Evolutionary conservation across 2,888 invertebrate genomes (phyloP).

Genomic region (Caenorhabditis angaria): DNA sequence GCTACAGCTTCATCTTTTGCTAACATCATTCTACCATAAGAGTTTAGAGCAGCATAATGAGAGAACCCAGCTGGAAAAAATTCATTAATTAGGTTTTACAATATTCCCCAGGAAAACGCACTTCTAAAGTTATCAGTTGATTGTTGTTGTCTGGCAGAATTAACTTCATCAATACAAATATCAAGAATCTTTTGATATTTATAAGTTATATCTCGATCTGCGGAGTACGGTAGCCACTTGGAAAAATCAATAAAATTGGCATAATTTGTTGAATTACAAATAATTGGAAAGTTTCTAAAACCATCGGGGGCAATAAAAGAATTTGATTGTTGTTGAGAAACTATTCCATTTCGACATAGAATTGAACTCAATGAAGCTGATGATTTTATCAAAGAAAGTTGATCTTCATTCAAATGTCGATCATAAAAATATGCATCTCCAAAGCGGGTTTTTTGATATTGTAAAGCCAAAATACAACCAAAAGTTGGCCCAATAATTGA

Average conservation of each 20-base stretch:
- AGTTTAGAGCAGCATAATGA: constrained; percentile 32
- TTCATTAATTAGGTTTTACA: neutral
- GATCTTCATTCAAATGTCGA: constrained; percentile 72
- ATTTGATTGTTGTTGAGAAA: constrained; percentile 80
- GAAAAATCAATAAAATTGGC: constrained; percentile 8
- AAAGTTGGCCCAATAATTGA: constrained; percentile 68
- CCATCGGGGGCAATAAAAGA: constrained; percentile 83
- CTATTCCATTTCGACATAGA: constrained; percentile 82
- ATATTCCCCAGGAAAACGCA: too few relatives aligned
- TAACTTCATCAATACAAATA: constrained; percentile 28
- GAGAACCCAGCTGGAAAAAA: constrained; percentile 8
- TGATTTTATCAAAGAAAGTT: constrained; percentile 84
- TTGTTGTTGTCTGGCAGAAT: constrained; percentile 9
- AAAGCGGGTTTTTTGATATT: constrained; percentile 59
- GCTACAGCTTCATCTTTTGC: constrained; percentile 63
- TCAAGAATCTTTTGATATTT: constrained; percentile 24
- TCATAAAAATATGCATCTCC: constrained; percentile 42
- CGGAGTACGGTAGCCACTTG: constrained; percentile 17
- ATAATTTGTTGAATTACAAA: constrained; percentile 27
- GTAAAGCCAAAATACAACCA: constrained; percentile 66
- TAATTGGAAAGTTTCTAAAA: constrained; percentile 29
- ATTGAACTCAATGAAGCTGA: constrained; percentile 82
- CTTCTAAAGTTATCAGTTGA: constrained; percentile 1
- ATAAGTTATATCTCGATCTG: neutral
- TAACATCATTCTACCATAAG: constrained; percentile 65